phyloP scores from a whole-genome alignment of 1,140 invertebrate species.

The Dendroctonus ponderosae region DNA sequence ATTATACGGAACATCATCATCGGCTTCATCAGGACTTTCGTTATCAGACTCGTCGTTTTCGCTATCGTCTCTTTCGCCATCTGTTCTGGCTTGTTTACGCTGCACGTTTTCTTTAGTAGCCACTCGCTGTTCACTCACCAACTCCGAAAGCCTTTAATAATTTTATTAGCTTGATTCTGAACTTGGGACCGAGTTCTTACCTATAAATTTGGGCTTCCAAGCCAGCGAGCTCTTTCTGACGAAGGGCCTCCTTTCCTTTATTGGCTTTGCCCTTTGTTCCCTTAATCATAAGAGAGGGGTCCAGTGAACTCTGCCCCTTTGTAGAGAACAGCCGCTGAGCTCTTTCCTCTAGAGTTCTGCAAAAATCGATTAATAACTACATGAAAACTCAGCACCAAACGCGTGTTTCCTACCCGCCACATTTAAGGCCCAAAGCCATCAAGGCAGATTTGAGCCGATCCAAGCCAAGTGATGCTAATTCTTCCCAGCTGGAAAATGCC shows the following conservation, averaged over 20 bases:
- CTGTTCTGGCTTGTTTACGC: slow-evolving; percentile 94
- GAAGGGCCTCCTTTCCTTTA: slow-evolving; percentile 68
- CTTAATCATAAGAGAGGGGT: slow-evolving; percentile 88
- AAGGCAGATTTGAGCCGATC: slow-evolving; percentile 97
- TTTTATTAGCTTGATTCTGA: neutral
- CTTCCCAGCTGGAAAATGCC: slow-evolving; percentile 96
- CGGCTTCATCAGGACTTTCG: slow-evolving; percentile 84
- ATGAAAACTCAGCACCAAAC: too few species aligned
- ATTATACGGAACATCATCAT: slow-evolving; percentile 95
- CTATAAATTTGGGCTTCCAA: slow-evolving; percentile 88
- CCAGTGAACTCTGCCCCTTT: slow-evolving; percentile 89
- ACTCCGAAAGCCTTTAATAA: slow-evolving; percentile 66
- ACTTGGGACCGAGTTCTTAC: slow-evolving; percentile 43
- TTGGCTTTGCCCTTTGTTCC: slow-evolving; percentile 68
- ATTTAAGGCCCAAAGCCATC: slow-evolving; percentile 96
- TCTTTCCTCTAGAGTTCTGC: slow-evolving; percentile 85
- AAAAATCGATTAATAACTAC: neutral
- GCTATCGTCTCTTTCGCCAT: slow-evolving; percentile 89
- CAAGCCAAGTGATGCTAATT: slow-evolving; percentile 91
- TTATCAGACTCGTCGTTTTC: slow-evolving; percentile 86
- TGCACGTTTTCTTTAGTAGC: slow-evolving; percentile 98
- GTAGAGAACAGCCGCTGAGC: slow-evolving; percentile 94
- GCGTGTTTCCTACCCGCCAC: slow-evolving; percentile 72
- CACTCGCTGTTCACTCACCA: slow-evolving; percentile 78
- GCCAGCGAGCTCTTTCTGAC: slow-evolving; percentile 78